phyloP scores from a whole-genome alignment of 2,113 vertebrate species.

The Scolopax mira region DNA sequence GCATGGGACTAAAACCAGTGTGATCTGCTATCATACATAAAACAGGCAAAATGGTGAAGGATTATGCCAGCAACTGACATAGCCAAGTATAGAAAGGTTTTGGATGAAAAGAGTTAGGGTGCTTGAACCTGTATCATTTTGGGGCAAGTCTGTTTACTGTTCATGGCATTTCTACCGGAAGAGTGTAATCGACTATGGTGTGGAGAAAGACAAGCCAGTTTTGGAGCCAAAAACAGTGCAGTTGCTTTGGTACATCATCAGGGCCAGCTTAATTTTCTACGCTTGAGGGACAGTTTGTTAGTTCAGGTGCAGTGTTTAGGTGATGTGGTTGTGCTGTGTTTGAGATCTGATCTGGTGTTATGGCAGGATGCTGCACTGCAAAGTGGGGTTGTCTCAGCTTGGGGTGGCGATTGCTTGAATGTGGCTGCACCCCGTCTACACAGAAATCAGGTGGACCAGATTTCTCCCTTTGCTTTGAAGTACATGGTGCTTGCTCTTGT shows the following conservation, averaged over 20 bases:
- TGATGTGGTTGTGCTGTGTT: neutral
- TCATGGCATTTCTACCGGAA: neutral
- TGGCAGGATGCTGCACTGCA: neutral
- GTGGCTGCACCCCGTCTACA: neutral
- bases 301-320: neutral
- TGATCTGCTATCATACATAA: neutral
- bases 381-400: neutral
- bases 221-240: neutral
- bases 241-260: neutral
- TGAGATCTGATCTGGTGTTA: neutral
- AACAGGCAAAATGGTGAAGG: neutral
- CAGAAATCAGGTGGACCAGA: accelerated
- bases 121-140: neutral
- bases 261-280: neutral
- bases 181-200: neutral
- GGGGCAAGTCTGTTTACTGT: neutral
- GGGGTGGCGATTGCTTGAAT: neutral
- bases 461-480: neutral
- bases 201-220: neutral
- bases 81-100: neutral
- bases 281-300: neutral
- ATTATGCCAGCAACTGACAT: neutral
- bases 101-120: neutral
- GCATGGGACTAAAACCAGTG: neutral
- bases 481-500: neutral